Percentiles rank a stretch among this genome's conserved stretches.
Evolutionary conservation across 1,140 invertebrate species (phyloP).

Genomic region (Apis laboriosa): DNA sequence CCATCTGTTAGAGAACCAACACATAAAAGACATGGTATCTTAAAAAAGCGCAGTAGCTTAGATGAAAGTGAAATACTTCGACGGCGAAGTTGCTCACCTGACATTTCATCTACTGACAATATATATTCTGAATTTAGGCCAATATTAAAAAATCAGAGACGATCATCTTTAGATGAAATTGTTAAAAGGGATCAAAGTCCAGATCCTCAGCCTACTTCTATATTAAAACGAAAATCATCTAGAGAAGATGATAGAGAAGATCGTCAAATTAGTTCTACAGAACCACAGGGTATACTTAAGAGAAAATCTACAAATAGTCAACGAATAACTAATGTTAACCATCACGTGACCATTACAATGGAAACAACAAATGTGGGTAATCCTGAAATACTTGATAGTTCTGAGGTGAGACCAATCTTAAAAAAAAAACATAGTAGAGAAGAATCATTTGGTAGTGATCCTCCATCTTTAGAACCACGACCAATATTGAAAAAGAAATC

Average conservation of each 20-base stretch:
- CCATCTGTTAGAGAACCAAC: constrained; percentile 80
- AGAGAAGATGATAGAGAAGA: constrained; percentile 83
- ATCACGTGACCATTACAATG: constrained; percentile 87
- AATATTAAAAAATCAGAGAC: constrained; percentile 86
- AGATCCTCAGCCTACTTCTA: constrained; percentile 83
- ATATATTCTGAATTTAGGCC: constrained; percentile 83
- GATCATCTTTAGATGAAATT: constrained; percentile 87
- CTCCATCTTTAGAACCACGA: constrained; percentile 73
- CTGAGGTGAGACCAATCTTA: constrained; percentile 88
- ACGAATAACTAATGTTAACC: constrained; percentile 81
- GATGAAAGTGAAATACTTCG: constrained; percentile 88
- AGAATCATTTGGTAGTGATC: constrained; percentile 80
- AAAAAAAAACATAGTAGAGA: constrained; percentile 86
- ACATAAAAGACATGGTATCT: constrained; percentile 87
- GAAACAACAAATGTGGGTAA: constrained; percentile 84
- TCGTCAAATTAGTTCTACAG: constrained; percentile 82
- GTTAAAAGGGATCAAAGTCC: constrained; percentile 81
- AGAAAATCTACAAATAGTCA: constrained; percentile 83
- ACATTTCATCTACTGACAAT: constrained; percentile 83
- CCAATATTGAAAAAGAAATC: constrained; percentile 93
- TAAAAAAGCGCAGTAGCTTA: constrained; percentile 90
- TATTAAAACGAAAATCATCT: constrained; percentile 86
- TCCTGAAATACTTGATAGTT: constrained; percentile 74
- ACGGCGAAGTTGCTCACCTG: constrained; percentile 86
- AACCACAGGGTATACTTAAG: constrained; percentile 89